phyloP scores from a whole-genome alignment of 2,797 vertebrate species.

The Channallabes apus region DNA sequence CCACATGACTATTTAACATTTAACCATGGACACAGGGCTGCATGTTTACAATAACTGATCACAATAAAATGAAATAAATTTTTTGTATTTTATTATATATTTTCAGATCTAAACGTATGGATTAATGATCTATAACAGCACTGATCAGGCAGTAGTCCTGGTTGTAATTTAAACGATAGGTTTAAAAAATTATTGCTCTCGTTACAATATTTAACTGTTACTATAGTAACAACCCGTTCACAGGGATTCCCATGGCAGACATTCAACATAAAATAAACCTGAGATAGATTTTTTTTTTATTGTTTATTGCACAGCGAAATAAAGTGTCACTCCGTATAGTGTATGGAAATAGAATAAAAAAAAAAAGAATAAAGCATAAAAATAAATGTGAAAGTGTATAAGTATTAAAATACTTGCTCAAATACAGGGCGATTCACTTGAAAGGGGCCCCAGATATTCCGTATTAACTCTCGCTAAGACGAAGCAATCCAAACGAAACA shows the following conservation, averaged over 20 bases:
- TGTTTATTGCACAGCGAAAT: too few species aligned
- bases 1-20: neutral
- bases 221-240: neutral
- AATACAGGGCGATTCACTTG: too few species aligned
- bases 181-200: neutral
- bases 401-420: too few species aligned
- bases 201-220: neutral
- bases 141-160: neutral
- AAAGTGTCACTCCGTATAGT: too few species aligned
- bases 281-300: too few species aligned
- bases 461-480: too few species aligned
- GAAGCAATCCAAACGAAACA: too few species aligned
- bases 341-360: too few species aligned
- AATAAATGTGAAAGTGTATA: too few species aligned
- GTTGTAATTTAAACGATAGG: neutral
- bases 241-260: neutral
- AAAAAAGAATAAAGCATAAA: too few species aligned
- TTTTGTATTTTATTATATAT: neutral
- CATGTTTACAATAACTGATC: neutral
- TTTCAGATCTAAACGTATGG: neutral
- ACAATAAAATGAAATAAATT: neutral
- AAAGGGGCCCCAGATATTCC: too few species aligned
- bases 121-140: neutral
- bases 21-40: neutral
- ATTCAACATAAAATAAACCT: neutral